phyloP scores from a whole-genome alignment of 2,797 vertebrate species.

The Epinephelus malabaricus region DNA sequence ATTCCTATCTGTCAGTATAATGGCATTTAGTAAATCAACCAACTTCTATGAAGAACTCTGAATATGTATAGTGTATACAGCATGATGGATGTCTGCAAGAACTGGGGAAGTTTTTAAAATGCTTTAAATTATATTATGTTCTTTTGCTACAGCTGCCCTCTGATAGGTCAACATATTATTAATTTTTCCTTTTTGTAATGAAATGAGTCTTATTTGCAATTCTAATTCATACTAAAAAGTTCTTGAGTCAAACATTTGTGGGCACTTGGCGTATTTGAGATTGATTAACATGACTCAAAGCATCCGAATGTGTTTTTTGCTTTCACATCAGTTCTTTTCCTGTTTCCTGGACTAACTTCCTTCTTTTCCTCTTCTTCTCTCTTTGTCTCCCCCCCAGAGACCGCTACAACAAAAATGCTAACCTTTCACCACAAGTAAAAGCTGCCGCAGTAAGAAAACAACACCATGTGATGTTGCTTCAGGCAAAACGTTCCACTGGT shows the following conservation, averaged over 20 bases:
- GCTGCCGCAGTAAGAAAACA: neutral
- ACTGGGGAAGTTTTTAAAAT: neutral
- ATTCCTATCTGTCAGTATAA: conserved; percentile 11
- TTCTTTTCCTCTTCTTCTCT: neutral
- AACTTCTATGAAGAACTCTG: neutral
- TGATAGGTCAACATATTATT: neutral
- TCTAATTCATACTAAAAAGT: neutral
- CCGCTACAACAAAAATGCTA: neutral
- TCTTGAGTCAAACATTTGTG: neutral
- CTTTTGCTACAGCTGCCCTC: neutral
- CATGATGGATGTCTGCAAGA: neutral
- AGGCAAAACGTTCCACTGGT: neutral
- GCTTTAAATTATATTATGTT: conserved; percentile 1
- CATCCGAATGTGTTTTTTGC: neutral
- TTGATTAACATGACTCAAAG: neutral
- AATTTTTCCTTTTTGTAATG: neutral
- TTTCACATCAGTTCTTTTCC: neutral
- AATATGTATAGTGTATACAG: neutral
- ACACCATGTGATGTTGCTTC: neutral
- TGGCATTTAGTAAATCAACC: neutral
- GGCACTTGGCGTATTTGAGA: neutral
- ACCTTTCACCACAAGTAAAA: neutral
- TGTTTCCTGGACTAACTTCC: neutral
- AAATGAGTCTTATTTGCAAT: neutral
- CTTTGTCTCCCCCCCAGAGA: neutral